Base-by-base conservation (phyloP, 2,888 invertebrate genomes). In the Charanyca ferruginea region DNA sequence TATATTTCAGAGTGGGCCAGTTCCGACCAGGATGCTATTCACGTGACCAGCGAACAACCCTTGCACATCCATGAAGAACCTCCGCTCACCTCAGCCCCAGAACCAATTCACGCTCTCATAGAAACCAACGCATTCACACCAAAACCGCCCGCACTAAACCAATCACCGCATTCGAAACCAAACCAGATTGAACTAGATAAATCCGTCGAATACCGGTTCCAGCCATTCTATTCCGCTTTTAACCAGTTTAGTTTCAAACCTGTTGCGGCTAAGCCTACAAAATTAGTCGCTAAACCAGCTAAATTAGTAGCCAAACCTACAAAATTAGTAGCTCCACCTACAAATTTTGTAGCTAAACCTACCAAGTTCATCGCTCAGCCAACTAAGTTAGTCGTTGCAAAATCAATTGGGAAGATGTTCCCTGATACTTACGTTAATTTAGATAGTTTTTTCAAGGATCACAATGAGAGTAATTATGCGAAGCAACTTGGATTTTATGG, bases 1-100 rank as follows among this genome's bases (percentile, higher is more conserved):
- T 84, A 68, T 89, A 85, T 93, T 93, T 88, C 93, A 93, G 93
- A 90, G 72, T 75, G 83, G 82, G 79, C 83, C 84, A 79, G 82
- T 79, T 78, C 85, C 71, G 78, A 76, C 76, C 87, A 81, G 76
- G 83, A 80, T 57, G 80, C 64, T 67, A 73, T 78, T 62, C 76
- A 79, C 64, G 75, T 79, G 83, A 69, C 80, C 85, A 87, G 80
- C 77, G 83, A 80, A 81, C 79, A 67, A 85, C 78, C 78, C 70
- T 79, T 85, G 75, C 80, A 83, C 72, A 69, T 79, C 58, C 84
- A 84, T 55, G 83, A 83, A 73, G 73, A 73, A 71, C 48, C 23
- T 58, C 77, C 72, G 73, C 72, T 73, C 73, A 73, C 70, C 49
- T 38, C 74, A 76, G 84, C 79, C 61, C 80, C 85, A 68, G 83